These are phyloP conservation scores for Chironex yamaguchii DNA, from an alignment of 30 jellyfish, hydroid and myxozoan genomes.

Conservation along the genomic window DNA sequence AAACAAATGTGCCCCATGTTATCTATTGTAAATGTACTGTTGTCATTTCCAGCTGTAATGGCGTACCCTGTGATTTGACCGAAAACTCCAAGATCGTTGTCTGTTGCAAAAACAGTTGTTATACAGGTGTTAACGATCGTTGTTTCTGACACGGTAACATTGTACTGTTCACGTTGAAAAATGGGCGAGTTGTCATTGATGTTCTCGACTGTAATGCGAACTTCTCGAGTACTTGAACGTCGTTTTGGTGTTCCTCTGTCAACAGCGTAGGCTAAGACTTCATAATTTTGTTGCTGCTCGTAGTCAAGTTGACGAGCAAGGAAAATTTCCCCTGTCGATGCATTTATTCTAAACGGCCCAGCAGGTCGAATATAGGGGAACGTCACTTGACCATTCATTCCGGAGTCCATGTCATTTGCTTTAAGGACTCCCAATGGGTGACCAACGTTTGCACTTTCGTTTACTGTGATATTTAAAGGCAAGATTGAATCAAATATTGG, in stretches of 20 bases:
- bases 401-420: constrained; percentile 81
- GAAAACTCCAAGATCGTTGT: constrained; percentile 50
- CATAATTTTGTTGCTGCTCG: constrained; percentile 69
- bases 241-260: constrained; percentile 86
- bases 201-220: constrained; percentile 53
- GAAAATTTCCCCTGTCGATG: constrained; percentile 66
- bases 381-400: constrained; percentile 48
- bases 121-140: constrained; percentile 36
- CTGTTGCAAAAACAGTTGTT: constrained; percentile 53
- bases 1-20: not conserved
- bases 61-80: constrained; percentile 23
- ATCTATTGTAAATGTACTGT: constrained; percentile 1
- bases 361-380: constrained; percentile 71
- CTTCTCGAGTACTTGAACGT: constrained; percentile 16
- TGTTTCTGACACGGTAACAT: constrained; percentile 55
- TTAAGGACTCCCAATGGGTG: constrained; percentile 61
- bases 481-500: constrained; percentile 68
- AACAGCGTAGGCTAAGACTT: constrained; percentile 72
- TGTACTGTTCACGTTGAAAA: constrained; percentile 21
- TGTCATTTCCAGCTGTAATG: constrained; percentile 32
- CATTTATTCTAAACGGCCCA: constrained; percentile 65
- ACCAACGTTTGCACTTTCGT: constrained; percentile 76
- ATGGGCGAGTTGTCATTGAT: constrained; percentile 85
- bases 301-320: constrained; percentile 46
- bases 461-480: constrained; percentile 44